Evolutionary conservation across 2,113 vertebrate species (phyloP).

Genomic region (Nothobranchius kuhntae): DNA sequence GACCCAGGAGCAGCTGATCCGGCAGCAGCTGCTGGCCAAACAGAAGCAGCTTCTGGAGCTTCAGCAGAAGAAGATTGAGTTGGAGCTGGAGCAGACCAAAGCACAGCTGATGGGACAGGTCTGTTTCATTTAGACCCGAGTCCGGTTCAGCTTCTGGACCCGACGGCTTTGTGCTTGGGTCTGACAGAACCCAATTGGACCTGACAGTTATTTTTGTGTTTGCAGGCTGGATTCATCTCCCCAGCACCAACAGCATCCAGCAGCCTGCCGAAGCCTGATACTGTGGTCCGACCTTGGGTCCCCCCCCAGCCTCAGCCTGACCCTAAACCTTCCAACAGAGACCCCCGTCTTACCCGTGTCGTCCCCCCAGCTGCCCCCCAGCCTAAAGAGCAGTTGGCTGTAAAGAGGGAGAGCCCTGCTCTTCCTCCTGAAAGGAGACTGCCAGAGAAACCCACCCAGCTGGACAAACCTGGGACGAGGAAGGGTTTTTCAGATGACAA

Average conservation of each 20-base stretch:
- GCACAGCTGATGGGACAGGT: conserved; percentile 90
- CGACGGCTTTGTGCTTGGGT: too few species aligned
- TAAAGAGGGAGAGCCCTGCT: conserved; percentile 78
- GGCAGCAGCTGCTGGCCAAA: conserved; percentile 96
- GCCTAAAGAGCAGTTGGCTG: conserved; percentile 83
- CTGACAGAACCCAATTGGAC: too few species aligned
- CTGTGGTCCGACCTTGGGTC: conserved; percentile 82
- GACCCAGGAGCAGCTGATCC: conserved; percentile 95
- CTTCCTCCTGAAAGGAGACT: conserved; percentile 77
- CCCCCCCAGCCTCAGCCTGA: conserved; percentile 79
- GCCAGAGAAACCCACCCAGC: conserved; percentile 81
- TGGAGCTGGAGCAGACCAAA: conserved; percentile 98
- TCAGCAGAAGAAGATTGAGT: conserved; percentile 98
- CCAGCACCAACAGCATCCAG: neutral
- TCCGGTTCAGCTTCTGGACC: too few species aligned
- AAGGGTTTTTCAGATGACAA: conserved; percentile 83
- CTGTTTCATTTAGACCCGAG: too few species aligned
- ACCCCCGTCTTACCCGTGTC: conserved; percentile 90
- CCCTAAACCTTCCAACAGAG: conserved; percentile 84
- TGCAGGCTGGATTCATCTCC: conserved; percentile 68
- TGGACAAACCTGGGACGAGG: conserved; percentile 82
- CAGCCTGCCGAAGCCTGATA: conserved; percentile 60
- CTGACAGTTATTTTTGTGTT: neutral
- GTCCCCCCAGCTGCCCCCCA: conserved; percentile 70
- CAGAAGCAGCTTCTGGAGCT: conserved; percentile 98